A percentile compares a stretch with the other conserved stretches of the same genome.
Evolutionary conservation across 2,888 invertebrate genomes (phyloP).

Genomic region (Bombylius major): DNA sequence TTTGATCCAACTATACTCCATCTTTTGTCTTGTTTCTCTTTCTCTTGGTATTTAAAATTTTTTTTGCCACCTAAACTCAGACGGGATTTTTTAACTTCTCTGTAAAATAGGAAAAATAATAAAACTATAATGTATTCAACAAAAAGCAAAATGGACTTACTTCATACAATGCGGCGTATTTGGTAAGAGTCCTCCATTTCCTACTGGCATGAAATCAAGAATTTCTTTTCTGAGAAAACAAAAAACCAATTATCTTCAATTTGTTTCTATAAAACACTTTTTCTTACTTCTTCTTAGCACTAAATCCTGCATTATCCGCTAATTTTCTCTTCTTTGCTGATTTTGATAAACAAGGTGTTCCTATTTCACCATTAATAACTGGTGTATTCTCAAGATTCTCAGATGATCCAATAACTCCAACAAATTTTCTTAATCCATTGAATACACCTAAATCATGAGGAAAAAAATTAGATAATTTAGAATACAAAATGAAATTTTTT

Average conservation of each 20-base stretch:
- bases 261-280: neutral
- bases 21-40: conserved; percentile 31
- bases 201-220: conserved; percentile 42
- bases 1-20: conserved; percentile 41
- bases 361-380: conserved; percentile 28
- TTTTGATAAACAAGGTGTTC: conserved; percentile 47
- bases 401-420: conserved; percentile 45
- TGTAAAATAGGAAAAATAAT: conserved; percentile 14
- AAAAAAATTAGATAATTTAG: neutral
- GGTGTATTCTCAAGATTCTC: conserved; percentile 38
- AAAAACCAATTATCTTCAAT: conserved; percentile 2
- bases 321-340: conserved; percentile 54
- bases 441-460: conserved; percentile 48
- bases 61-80: conserved; percentile 16
- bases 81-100: conserved; percentile 22
- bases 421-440: conserved; percentile 65
- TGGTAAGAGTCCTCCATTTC: conserved; percentile 42
- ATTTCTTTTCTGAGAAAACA: conserved; percentile 47
- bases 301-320: conserved; percentile 44
- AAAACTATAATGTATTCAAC: neutral
- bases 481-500: neutral
- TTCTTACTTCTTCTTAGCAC: conserved; percentile 53
- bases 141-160: conserved; percentile 36
- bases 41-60: conserved; percentile 14
- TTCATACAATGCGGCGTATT: conserved; percentile 46